Evolutionary conservation across 2,797 vertebrate genomes (phyloP), one percentile per base, ranked within the genome.

Genomic region (Atherinosoma microstoma): DNA sequence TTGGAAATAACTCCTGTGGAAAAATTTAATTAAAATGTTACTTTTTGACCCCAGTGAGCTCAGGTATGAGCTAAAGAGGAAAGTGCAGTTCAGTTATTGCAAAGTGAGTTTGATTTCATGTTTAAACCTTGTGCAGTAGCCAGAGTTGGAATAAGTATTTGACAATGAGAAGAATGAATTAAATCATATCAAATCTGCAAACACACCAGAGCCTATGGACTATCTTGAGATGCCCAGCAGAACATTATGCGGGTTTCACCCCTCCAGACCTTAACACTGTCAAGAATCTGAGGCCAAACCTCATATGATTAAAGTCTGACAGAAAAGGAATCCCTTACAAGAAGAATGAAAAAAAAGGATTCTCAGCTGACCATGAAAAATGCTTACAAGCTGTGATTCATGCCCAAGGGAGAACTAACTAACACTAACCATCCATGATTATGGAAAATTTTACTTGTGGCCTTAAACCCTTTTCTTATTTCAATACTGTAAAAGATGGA

Each of bases 321-420:
- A 54, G 54, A 57, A 57, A 0, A 56, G 2, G 15, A 16, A 16
- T 6, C 27, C 53, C 16, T 56, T 29, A 30, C 29, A 32, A 20
- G 7, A 57, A 9, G 27, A 42, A 42, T 34, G 3, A 22, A 12
- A n/a, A 22, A 6, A 35, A 56, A 38, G 24, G 34, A 10, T 24
- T 36, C 34, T 38, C 4, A 40, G 16, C 7, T 13, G 51, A 56
- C 9, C 30, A 20, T 66, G 16, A 66, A 56, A 27, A 20, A 22
- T 54, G 22, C 38, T 56, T 51, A 54, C 27, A 53, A 54, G 27
- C 32, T 61, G 45, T 53, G 35, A 40, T 61, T 42, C 36, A 40
- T 12, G 18, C 24, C 49, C 38, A 38, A 45, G 54, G 20, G 15
- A 6, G 16, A 6, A 45, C 20, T 18, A 40, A 66, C 10, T 27